phyloP scores from a whole-genome alignment of 1,140 invertebrate species.

The Drosophila ironensis region DNA sequence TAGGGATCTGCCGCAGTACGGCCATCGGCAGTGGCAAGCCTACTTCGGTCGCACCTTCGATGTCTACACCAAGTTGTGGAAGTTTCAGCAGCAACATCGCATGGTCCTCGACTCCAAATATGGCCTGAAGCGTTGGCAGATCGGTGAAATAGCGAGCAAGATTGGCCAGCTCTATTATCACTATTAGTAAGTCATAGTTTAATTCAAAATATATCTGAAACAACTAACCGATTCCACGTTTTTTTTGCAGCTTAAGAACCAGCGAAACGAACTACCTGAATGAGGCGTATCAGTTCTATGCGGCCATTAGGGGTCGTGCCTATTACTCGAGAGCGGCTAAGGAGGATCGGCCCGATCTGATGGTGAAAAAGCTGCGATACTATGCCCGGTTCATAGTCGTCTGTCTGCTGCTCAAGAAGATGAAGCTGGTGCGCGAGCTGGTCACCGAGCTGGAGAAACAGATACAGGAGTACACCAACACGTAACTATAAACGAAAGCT shows the following conservation, averaged over 20 bases:
- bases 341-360: conserved; percentile 96
- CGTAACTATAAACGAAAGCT: conserved; percentile 80
- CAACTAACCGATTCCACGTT: no score
- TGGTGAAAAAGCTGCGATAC: conserved; percentile 98
- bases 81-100: conserved; percentile 98
- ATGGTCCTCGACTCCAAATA: conserved; percentile 96
- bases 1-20: conserved; percentile 97
- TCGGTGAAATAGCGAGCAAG: conserved; percentile 99
- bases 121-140: conserved; percentile 98
- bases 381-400: conserved; percentile 98
- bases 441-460: conserved; percentile 95
- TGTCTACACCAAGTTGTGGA: conserved; percentile 99
- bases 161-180: conserved; percentile 99
- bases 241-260: conserved; percentile 89
- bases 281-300: conserved; percentile 98
- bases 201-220: not conserved
- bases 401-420: conserved; percentile 95
- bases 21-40: conserved; percentile 98
- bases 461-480: conserved; percentile 96
- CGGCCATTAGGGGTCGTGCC: conserved; percentile 94
- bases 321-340: conserved; percentile 97
- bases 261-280: conserved; percentile 98
- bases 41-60: conserved; percentile 99
- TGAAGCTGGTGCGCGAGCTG: conserved; percentile 96
- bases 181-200: conserved; percentile 92